phyloP scores from a whole-genome alignment of 2,888 invertebrate genomes.

The Conistra vaccinii region DNA sequence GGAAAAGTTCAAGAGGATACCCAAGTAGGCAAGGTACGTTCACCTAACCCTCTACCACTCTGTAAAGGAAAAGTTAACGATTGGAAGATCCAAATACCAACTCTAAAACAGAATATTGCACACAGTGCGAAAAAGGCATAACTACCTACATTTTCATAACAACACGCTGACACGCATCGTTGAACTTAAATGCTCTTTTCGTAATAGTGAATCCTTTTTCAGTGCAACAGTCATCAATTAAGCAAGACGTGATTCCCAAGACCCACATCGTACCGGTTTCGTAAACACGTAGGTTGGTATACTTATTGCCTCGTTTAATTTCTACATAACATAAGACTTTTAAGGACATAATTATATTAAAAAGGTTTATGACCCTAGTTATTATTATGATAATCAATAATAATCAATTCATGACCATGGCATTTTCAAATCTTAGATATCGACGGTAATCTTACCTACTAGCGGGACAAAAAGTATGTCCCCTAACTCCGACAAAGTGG shows the following conservation, averaged over 20 bases:
- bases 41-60: background rate
- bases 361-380: slow-evolving; percentile 11
- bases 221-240: slow-evolving; percentile 56
- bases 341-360: slow-evolving; percentile 25
- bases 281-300: slow-evolving; percentile 56
- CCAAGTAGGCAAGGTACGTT: background rate
- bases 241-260: slow-evolving; percentile 63
- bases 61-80: background rate
- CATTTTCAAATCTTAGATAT: slow-evolving; percentile 17
- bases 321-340: slow-evolving; percentile 13
- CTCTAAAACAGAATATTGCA: slow-evolving; percentile 22
- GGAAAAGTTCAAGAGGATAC: background rate
- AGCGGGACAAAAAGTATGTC: background rate
- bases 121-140: slow-evolving; percentile 14
- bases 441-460: background rate
- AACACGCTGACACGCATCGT: slow-evolving; percentile 23
- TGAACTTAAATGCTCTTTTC: slow-evolving; percentile 52
- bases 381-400: slow-evolving; percentile 6
- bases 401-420: slow-evolving; percentile 8
- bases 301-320: slow-evolving; percentile 3
- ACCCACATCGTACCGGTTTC: slow-evolving; percentile 44
- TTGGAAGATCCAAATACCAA: background rate
- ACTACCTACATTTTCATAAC: slow-evolving; percentile 28
- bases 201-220: slow-evolving; percentile 60
- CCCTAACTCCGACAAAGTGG: too few relatives aligned